Evolutionary conservation across 2,113 vertebrate species (phyloP), one percentile per base, ranked within the genome.

Genomic region (Narcine bancroftii): DNA sequence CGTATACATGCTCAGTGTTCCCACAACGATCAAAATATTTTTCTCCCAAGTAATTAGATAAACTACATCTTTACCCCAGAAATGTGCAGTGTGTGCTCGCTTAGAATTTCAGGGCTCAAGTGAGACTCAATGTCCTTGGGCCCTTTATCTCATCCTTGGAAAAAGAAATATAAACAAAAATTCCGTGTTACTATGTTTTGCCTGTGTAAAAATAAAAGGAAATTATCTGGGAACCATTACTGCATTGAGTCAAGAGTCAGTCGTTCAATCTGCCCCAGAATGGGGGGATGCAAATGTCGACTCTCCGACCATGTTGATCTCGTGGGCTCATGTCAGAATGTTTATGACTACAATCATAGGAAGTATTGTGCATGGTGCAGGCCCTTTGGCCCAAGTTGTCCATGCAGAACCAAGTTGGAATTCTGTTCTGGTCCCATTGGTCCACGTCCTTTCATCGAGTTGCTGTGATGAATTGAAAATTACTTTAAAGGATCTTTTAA

Each of bases 21-120:
- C 95, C 96, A 94, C 94, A 95, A 94, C 95, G 93, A 94, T 96
- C 93, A 94, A 96, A 96, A 96, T 96, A 95, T 96, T 96, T 95
- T 96, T 96, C 95, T 96, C 95, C n/a, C 89, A 45, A 47, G 63
- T 96, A 95, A 97, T 97, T 97, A 96, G 95, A 95, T 96, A 93
- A 95, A 94, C 93, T 94, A 92, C 92, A 94, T 93, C 94, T 93
- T 95, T 93, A 92, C 92, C 93, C 94, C 93, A 53, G 47, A 94
- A 92, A 93, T 93, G 92, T 93, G 85, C 1, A 4, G 92, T 92
- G 93, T 63, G 83, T 42, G 13, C 17, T n/a, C 60, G 53, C 53
- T 63, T 87, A 2, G 15, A n/a, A 60, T 87, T 87, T 87, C 33
- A 21, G 17, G 36, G 53, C 53, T 36, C 36, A 11, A 19, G 10